Conservation (phyloP, 1,140 invertebrate species). For the Micrasema minimum region DNA sequence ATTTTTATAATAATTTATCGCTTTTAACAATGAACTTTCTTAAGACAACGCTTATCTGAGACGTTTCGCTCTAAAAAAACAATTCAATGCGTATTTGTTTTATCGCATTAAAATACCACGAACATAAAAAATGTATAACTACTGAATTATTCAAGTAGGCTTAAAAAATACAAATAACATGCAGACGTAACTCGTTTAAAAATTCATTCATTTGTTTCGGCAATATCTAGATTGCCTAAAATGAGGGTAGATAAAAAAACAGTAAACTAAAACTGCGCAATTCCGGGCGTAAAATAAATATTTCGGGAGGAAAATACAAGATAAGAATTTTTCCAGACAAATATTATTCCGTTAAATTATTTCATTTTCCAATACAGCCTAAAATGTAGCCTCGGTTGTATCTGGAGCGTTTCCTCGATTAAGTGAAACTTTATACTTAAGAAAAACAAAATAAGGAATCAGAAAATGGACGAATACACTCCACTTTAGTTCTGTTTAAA, state of each 20-base stretch:
- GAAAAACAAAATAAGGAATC: conserved; percentile 39
- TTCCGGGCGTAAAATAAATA: conserved; percentile 18
- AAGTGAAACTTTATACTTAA: conserved; percentile 34
- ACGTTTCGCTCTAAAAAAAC: too few species aligned
- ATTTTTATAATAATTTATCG: too few species aligned
- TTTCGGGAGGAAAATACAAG: neutral
- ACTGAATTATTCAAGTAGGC: too few species aligned
- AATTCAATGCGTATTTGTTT: too few species aligned
- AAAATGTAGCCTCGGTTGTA: conserved; percentile 19
- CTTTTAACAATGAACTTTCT: too few species aligned
- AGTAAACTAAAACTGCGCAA: conserved; percentile 9
- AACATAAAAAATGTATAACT: neutral
- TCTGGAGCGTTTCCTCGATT: conserved; percentile 29
- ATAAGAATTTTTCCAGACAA: conserved; percentile 10
- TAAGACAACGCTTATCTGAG: too few species aligned
- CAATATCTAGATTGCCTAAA: conserved; percentile 21
- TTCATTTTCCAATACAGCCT: conserved; percentile 30
- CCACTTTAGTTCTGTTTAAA: conserved; percentile 30
- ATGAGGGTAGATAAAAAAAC: conserved; percentile 4
- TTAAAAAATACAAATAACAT: too few species aligned
- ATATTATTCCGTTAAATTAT: conserved; percentile 31
- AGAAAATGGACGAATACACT: conserved; percentile 33
- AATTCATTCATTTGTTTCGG: conserved; percentile 23
- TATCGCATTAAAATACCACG: neutral
- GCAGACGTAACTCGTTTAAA: neutral